Percentiles rank a stretch among this genome's conserved stretches.
Evolutionary conservation across 2,888 invertebrate species (phyloP).

Genomic region (Arrhopalites spinosus): DNA sequence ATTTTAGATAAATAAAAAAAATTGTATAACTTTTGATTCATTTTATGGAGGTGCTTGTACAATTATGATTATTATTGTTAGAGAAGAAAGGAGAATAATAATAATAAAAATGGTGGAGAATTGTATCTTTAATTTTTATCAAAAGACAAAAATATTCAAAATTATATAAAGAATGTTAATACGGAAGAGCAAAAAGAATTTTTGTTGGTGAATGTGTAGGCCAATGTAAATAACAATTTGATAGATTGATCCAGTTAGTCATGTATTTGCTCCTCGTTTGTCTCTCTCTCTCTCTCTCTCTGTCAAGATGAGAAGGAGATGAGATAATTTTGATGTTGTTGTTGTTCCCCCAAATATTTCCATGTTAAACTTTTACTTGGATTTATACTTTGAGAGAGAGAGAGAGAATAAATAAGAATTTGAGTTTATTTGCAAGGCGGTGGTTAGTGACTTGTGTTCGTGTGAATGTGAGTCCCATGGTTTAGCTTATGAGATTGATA

Average conservation of each 20-base stretch:
- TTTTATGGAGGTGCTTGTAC: no score
- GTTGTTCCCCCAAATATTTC: not conserved
- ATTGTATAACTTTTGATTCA: no score
- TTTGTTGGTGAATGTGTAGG: not conserved
- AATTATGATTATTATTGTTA: no score
- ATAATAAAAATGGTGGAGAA: no score
- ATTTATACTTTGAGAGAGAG: not conserved
- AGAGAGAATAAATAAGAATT: not conserved
- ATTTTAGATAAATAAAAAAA: no score
- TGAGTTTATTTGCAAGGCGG: not conserved
- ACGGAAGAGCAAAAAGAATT: not conserved
- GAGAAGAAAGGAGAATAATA: no score
- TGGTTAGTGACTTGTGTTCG: not conserved
- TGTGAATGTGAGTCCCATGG: slow-evolving; percentile 5
- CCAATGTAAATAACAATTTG: slow-evolving; percentile 12
- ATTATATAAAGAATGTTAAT: no score
- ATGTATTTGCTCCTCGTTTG: slow-evolving; percentile 28
- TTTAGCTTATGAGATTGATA: slow-evolving; percentile 18
- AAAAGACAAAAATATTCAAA: no score
- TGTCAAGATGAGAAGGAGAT: not conserved
- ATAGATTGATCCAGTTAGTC: slow-evolving; percentile 20
- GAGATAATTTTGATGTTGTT: slow-evolving; percentile 1
- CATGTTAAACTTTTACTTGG: not conserved
- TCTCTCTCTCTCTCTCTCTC: slow-evolving; percentile 16
- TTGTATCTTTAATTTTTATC: no score